Evolutionary conservation across 2,888 invertebrate genomes (phyloP), one percentile per base, ranked within the genome.

Genomic region (Dynastes hyllus): DNA sequence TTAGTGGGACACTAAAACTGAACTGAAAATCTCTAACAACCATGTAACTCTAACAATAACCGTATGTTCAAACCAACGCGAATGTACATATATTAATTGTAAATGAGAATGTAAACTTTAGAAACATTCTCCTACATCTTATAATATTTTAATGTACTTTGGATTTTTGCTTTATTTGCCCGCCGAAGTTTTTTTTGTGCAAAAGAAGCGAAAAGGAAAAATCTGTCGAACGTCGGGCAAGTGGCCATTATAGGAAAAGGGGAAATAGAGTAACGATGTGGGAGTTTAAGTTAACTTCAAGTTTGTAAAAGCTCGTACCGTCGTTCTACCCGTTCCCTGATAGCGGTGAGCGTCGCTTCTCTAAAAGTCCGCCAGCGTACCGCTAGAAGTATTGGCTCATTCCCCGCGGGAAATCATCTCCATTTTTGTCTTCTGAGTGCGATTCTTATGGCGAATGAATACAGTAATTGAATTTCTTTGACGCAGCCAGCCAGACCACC

Each of bases 371-470:
- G 61, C 61, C 61, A 61, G 61, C 73, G 27, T 75, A 40, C 61
- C 67, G 51, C 67, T 65, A 75, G 76, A 76, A 67, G 79, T 79
- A 79, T 79, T 79, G 79, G 77, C 65, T 65, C 55, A 58, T 61
- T 70, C 71, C 79, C 71, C 83, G 67, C 75, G 85, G 85, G 85
- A 85, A 85, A 85, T 85, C 85, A 84, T 83, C 83, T 80, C 80
- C 81, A 83, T 84, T 84, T 84, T 85, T 84, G 84, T 85, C 84
- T 84, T 83, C 82, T 80, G 82, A 80, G 81, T 77, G 79, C 83
- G 81, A 83, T 84, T 83, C 82, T 83, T 80, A 82, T 81, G 81
- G 77, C 79, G 78, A 80, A 83, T 83, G 82, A 81, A 82, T 82
- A 78, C 55, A 61, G 80, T 81, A 82, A 82, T 81, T 82, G 82